These are phyloP conservation scores for Callopanchax toddi DNA, from an alignment of 2,113 vertebrate genomes.

Conservation along the genomic window DNA sequence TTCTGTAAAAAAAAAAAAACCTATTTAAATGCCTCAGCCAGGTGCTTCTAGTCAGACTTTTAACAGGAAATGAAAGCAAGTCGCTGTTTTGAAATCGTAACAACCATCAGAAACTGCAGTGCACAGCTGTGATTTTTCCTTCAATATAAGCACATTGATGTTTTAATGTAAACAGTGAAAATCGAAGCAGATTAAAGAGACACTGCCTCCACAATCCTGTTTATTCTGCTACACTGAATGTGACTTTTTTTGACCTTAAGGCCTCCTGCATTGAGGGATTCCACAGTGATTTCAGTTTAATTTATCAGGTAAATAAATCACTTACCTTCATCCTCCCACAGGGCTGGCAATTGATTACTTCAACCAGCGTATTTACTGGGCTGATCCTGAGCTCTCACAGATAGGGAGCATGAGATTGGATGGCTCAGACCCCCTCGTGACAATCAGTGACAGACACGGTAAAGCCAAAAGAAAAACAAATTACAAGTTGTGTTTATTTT, in stretches of 20 bases:
- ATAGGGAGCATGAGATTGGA: slow-evolving; percentile 94
- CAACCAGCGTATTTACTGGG: slow-evolving; percentile 95
- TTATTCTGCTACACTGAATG: slow-evolving; percentile 18
- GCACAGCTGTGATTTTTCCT: slow-evolving; percentile 10
- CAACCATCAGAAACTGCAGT: slow-evolving; percentile 1
- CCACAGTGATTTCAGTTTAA: slow-evolving; percentile 42
- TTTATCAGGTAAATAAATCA: slow-evolving; percentile 67
- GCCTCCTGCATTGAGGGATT: slow-evolving; percentile 33
- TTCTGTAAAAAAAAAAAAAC: slow-evolving; percentile 63
- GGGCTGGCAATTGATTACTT: slow-evolving; percentile 94
- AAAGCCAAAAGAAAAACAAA: slow-evolving; percentile 44
- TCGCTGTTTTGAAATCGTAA: slow-evolving; percentile 39
- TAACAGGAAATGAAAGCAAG: slow-evolving; percentile 36
- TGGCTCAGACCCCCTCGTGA: slow-evolving; percentile 87
- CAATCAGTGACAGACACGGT: slow-evolving; percentile 91
- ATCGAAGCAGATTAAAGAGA: slow-evolving; percentile 3
- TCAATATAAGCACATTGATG: slow-evolving; percentile 14
- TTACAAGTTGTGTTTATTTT: slow-evolving; percentile 1
- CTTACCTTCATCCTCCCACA: slow-evolving; percentile 69
- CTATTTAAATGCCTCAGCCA: slow-evolving; percentile 56
- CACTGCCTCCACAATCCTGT: background rate
- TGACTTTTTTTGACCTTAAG: slow-evolving; percentile 13
- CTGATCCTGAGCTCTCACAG: slow-evolving; percentile 92
- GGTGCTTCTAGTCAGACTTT: slow-evolving; percentile 56
- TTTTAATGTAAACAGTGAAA: slow-evolving; percentile 26